These are phyloP conservation scores for Clarias fuscus DNA, from an alignment of 2,797 vertebrate genomes.

Conservation along the genomic window DNA sequence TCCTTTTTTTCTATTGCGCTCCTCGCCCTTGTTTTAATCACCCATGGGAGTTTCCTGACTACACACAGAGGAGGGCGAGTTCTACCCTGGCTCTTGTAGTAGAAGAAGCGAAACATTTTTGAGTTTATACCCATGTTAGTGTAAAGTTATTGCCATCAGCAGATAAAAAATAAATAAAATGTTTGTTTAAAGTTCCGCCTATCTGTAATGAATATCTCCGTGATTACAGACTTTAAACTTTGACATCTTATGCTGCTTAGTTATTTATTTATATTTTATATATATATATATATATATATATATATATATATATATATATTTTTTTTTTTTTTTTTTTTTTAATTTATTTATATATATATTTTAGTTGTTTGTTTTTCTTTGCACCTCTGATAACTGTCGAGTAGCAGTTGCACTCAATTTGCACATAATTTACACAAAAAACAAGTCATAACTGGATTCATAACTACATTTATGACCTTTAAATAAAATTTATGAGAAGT, in stretches of 20 bases:
- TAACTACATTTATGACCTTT: not conserved
- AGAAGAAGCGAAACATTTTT: no score
- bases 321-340: no score
- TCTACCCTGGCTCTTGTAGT: not conserved
- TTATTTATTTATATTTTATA: no score
- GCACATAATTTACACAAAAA: not conserved
- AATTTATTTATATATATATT: no score
- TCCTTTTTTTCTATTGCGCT: not conserved
- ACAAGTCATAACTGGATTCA: not conserved
- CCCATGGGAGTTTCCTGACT: conserved; percentile 17
- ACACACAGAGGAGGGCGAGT: not conserved
- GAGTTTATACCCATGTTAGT: no score
- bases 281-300: no score
- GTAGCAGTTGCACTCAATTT: not conserved
- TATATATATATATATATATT: no score
- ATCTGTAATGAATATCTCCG: not conserved
- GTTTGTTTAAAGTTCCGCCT: no score
- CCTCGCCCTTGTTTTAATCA: conserved; percentile 22
- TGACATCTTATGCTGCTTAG: not conserved
- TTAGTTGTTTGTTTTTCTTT: no score
- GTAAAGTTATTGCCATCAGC: not conserved
- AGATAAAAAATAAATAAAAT: no score
- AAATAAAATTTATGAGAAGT: not conserved
- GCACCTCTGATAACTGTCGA: not conserved
- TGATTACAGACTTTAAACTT: not conserved